Conservation (phyloP, 1,140 invertebrate species). For the Cydia amplana region DNA sequence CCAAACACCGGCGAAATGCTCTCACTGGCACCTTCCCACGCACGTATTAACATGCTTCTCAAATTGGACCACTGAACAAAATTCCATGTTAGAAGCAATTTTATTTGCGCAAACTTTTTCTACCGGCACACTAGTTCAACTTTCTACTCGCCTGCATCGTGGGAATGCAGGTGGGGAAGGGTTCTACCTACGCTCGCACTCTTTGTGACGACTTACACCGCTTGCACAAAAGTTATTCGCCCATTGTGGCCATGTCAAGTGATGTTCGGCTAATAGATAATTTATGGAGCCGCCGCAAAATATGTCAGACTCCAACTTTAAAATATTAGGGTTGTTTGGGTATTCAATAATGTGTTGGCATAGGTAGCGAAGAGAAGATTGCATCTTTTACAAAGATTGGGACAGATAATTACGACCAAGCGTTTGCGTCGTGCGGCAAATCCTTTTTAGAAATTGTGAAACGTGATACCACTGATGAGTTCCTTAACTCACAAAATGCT, state of each 20-base stretch:
- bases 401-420: conserved; percentile 49
- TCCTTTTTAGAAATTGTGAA: neutral
- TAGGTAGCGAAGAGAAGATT: conserved; percentile 11
- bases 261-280: conserved; percentile 76
- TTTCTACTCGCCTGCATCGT: conserved; percentile 65
- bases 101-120: conserved; percentile 75
- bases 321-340: conserved; percentile 71
- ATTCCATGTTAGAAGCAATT: conserved; percentile 71
- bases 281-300: conserved; percentile 69
- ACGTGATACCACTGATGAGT: neutral
- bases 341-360: conserved; percentile 28
- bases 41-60: conserved; percentile 50
- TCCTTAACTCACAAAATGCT: neutral
- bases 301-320: conserved; percentile 53
- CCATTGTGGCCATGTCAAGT: conserved; percentile 72
- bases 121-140: conserved; percentile 48
- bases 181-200: conserved; percentile 56
- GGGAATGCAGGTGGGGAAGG: conserved; percentile 78
- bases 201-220: conserved; percentile 56
- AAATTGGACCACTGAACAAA: conserved; percentile 59
- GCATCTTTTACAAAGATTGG: conserved; percentile 43
- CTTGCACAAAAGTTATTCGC: conserved; percentile 75
- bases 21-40: conserved; percentile 55
- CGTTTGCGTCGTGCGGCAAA: neutral
- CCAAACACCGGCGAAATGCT: conserved; percentile 3